A percentile compares a stretch with the other conserved stretches of the same genome.
Evolutionary conservation across 2,888 invertebrate species (phyloP).

Genomic region (Ophonus ardosiacus): DNA sequence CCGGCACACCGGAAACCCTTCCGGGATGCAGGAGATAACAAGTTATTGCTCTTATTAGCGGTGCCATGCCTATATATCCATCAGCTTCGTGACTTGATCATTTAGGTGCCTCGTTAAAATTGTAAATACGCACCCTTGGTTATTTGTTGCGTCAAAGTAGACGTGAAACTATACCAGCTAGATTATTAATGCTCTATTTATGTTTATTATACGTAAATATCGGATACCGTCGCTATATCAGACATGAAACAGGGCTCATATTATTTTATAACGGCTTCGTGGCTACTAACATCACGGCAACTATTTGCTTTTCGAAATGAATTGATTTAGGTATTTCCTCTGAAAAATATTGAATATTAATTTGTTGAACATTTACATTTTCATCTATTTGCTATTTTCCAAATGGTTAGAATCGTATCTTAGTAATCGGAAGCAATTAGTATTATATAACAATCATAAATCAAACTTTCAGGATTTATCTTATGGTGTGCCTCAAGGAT

Average conservation of each 20-base stretch:
- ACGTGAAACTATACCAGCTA: background rate
- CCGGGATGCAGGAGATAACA: conserved; percentile 55
- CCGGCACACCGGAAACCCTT: conserved; percentile 56
- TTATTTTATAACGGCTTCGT: background rate
- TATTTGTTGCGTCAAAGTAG: conserved; percentile 15
- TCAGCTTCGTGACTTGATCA: conserved; percentile 55
- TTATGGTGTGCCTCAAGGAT: no score
- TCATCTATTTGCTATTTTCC: no score
- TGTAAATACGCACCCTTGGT: conserved; percentile 51
- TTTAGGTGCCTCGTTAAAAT: conserved; percentile 57
- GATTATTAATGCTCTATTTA: conserved; percentile 29
- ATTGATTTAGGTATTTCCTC: background rate
- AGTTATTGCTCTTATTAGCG: conserved; percentile 60
- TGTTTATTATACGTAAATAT: conserved; percentile 29
- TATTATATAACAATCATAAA: no score
- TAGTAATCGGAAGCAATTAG: no score
- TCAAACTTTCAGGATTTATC: no score
- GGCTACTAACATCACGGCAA: background rate
- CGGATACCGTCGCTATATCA: background rate
- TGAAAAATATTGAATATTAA: background rate
- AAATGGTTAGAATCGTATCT: no score
- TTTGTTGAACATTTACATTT: background rate
- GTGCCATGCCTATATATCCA: conserved; percentile 33
- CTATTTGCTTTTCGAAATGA: background rate
- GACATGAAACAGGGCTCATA: background rate